Evolutionary conservation across 2,888 invertebrate species (phyloP).

Genomic region (Callosobruchus maculatus): DNA sequence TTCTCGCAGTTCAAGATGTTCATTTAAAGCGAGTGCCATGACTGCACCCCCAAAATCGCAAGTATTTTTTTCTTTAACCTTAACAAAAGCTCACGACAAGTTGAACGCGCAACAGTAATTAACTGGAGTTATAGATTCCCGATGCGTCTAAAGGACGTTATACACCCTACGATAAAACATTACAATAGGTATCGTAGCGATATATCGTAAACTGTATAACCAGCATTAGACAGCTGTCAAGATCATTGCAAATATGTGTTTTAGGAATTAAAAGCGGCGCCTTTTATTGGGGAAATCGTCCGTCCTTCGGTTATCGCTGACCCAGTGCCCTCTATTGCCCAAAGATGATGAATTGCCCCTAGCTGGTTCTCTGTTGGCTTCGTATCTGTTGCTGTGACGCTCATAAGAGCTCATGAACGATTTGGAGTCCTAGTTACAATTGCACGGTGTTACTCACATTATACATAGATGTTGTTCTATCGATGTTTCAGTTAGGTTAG

Average conservation of each 20-base stretch:
- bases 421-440: slow-evolving; percentile 35
- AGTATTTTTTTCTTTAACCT: neutral
- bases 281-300: slow-evolving; percentile 37
- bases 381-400: slow-evolving; percentile 33
- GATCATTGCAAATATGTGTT: neutral
- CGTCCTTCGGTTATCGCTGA: slow-evolving; percentile 37
- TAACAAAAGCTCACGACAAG: neutral
- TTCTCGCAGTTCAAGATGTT: too few relatives aligned
- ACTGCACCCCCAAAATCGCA: neutral
- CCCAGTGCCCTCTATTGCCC: slow-evolving; percentile 34
- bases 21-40: neutral
- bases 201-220: too few relatives aligned
- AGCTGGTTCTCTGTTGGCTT: slow-evolving; percentile 24
- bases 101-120: neutral
- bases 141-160: too few relatives aligned
- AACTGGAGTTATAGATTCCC: neutral
- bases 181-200: too few relatives aligned
- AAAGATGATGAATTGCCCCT: slow-evolving; percentile 5
- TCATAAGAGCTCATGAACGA: slow-evolving; percentile 39
- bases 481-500: neutral
- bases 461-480: neutral
- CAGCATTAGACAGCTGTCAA: neutral
- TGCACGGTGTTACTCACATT: neutral
- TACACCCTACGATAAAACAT: too few relatives aligned
- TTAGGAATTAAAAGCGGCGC: slow-evolving; percentile 30